A percentile compares a stretch with the other conserved stretches of the same genome.
These are phyloP conservation scores for Ceyx melanurus DNA, from an alignment of 2,113 vertebrate species.

Conservation along the genomic window DNA sequence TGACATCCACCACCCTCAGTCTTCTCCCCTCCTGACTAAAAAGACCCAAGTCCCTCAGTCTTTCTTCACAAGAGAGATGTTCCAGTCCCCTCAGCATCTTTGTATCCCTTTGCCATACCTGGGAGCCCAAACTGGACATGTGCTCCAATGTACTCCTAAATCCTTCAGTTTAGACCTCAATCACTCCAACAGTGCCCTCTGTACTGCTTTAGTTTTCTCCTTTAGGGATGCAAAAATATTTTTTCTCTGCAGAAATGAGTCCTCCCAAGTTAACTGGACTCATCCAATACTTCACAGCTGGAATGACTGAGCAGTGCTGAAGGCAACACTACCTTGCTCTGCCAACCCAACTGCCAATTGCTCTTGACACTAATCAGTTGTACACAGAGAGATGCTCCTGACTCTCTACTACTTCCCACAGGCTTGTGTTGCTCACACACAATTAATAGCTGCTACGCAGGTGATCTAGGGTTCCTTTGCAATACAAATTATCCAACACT, in stretches of 20 bases:
- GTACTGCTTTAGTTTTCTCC: background rate
- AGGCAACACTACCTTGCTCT: background rate
- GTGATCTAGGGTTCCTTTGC: background rate
- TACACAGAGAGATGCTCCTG: background rate
- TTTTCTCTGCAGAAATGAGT: background rate
- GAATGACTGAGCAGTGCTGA: background rate
- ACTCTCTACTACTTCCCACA: background rate
- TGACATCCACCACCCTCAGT: no score
- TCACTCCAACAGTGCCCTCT: background rate
- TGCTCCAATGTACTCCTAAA: no score
- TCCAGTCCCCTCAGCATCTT: no score
- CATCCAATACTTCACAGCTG: background rate
- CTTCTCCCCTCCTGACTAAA: no score
- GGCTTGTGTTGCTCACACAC: background rate
- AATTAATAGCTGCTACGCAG: background rate
- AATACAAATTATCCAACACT: background rate
- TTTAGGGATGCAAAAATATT: background rate
- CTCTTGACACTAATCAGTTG: background rate
- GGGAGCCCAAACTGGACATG: no score
- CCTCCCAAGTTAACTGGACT: background rate
- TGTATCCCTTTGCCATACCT: no score
- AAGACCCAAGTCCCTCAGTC: no score
- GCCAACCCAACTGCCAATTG: background rate
- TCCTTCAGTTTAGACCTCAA: background rate
- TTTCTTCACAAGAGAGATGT: no score